Evolutionary conservation across 2,113 vertebrate genomes (phyloP).

Genomic region (Oophaga pumilio): DNA sequence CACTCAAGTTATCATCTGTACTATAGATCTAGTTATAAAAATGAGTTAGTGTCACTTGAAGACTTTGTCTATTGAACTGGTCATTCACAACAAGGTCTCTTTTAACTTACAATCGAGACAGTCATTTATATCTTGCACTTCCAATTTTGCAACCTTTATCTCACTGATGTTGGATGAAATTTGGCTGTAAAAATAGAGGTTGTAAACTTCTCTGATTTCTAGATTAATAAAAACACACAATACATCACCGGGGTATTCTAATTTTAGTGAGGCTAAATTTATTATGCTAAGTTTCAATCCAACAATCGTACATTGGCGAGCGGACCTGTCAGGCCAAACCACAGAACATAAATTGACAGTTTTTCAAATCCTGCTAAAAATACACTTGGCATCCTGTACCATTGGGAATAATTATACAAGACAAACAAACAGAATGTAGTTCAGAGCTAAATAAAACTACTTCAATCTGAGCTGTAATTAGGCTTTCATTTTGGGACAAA

Average conservation of each 20-base stretch:
- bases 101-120: too few species aligned
- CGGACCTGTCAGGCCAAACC: constrained; percentile 23
- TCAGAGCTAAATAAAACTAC: neutral
- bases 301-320: constrained; percentile 5
- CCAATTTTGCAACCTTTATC: too few species aligned
- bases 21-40: too few species aligned
- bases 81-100: too few species aligned
- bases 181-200: neutral
- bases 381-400: constrained; percentile 19
- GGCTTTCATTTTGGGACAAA: too few species aligned
- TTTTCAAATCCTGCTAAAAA: constrained; percentile 37
- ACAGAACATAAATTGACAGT: constrained; percentile 40
- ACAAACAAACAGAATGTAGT: constrained; percentile 18
- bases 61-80: too few species aligned
- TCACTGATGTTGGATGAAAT: neutral
- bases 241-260: neutral
- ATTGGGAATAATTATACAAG: constrained; percentile 8
- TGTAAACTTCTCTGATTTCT: neutral
- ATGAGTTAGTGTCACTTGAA: too few species aligned
- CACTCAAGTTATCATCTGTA: too few species aligned
- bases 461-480: neutral
- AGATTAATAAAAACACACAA: neutral
- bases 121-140: too few species aligned
- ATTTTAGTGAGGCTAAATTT: constrained; percentile 33
- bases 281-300: constrained; percentile 9